Evolutionary conservation across 1,140 invertebrate genomes (phyloP).

Genomic region (Neelides sp.): DNA sequence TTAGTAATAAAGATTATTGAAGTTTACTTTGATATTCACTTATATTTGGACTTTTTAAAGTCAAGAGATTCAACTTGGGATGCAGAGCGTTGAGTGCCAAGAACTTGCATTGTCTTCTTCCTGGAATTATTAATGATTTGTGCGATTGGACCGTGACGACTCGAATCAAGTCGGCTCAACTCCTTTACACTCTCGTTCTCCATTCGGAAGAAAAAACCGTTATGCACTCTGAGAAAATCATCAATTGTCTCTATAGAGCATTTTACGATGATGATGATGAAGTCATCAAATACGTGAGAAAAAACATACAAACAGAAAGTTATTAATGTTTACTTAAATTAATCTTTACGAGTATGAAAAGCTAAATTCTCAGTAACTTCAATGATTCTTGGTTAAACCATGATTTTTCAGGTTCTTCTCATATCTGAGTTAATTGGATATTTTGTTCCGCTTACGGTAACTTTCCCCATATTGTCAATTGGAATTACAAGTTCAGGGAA

Average conservation of each 20-base stretch:
- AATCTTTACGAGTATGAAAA: no score
- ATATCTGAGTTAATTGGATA: slow-evolving; percentile 54
- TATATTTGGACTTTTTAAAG: slow-evolving; percentile 34
- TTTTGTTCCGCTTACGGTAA: slow-evolving; percentile 49
- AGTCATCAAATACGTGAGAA: slow-evolving; percentile 48
- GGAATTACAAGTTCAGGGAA: slow-evolving; percentile 43
- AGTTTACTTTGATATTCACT: slow-evolving; percentile 8
- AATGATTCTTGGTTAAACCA: no score
- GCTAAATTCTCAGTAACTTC: no score
- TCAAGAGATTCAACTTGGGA: slow-evolving; percentile 56
- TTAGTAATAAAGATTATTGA: no score
- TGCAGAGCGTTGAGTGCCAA: slow-evolving; percentile 57
- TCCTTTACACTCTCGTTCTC: slow-evolving; percentile 53
- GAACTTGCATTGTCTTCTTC: slow-evolving; percentile 52
- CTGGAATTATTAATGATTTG: slow-evolving; percentile 52
- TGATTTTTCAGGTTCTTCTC: slow-evolving; percentile 40
- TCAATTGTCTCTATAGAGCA: slow-evolving; percentile 41
- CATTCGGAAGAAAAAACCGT: slow-evolving; percentile 56
- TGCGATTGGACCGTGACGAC: slow-evolving; percentile 51
- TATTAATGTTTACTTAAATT: no score
- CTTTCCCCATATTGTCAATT: slow-evolving; percentile 44
- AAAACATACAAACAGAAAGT: slow-evolving; percentile 11
- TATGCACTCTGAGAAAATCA: slow-evolving; percentile 49
- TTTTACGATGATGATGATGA: slow-evolving; percentile 46
- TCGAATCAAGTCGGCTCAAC: slow-evolving; percentile 54